phyloP scores from a whole-genome alignment of 2,797 vertebrate species.

The Sebastes hopkinsi region DNA sequence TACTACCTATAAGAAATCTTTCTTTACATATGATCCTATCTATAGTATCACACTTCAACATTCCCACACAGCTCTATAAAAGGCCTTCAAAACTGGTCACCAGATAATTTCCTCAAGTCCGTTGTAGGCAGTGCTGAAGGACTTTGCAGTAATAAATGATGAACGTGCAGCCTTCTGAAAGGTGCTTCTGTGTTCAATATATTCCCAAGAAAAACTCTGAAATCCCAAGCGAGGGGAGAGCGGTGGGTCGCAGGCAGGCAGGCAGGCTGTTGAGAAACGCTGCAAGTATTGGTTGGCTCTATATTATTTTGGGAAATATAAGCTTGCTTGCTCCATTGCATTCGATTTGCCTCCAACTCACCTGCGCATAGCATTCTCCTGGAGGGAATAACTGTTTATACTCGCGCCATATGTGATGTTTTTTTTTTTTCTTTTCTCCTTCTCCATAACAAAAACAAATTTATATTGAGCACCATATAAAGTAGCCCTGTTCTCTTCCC shows the following conservation, averaged over 20 bases:
- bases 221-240: slow-evolving; percentile 42
- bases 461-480: slow-evolving; percentile 29
- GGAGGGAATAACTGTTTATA: slow-evolving; percentile 63
- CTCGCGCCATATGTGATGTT: slow-evolving; percentile 48
- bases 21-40: background rate
- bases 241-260: slow-evolving; percentile 18
- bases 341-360: slow-evolving; percentile 76
- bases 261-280: slow-evolving; percentile 40
- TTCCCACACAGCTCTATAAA: background rate
- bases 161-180: slow-evolving; percentile 34
- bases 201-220: slow-evolving; percentile 48
- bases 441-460: slow-evolving; percentile 38
- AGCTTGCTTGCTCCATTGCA: slow-evolving; percentile 63
- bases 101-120: slow-evolving; percentile 24
- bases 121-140: background rate
- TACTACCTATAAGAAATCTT: background rate
- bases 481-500: slow-evolving; percentile 12
- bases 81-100: slow-evolving; percentile 2
- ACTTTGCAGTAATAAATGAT: slow-evolving; percentile 45
- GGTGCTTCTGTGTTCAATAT: slow-evolving; percentile 25
- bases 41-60: background rate
- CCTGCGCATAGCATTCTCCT: slow-evolving; percentile 51
- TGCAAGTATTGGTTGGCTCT: slow-evolving; percentile 46
- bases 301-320: slow-evolving; percentile 72
- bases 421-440: background rate